Evolutionary conservation across 2,888 invertebrate genomes (phyloP), one percentile per base, ranked within the genome.

Genomic region (Cheilosia soror): DNA sequence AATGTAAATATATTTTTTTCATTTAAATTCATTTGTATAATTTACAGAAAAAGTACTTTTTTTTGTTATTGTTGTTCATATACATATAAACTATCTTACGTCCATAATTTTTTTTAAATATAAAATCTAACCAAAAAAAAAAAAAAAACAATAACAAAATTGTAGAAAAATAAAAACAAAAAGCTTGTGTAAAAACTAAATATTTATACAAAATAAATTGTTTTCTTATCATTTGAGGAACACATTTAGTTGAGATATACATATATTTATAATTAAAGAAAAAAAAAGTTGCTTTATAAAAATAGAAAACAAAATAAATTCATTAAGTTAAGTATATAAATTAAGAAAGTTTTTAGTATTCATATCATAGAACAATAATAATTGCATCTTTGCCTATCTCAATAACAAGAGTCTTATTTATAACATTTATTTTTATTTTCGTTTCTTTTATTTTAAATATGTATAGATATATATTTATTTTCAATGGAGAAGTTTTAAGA

Each of bases 1-100:
- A 85, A 85, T 85, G 85, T 85, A 85, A 85, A 85, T 85, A 85
- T 85, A 85, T 81, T 81, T 77, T 71, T 71, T 81, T 77, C 11
- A 20, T 37, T 37, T 37, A 11, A 37, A 77, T 85, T 72, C 62
- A 72, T 81, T 85, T 85, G 85, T 85, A 85, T 77, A 81, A 85
- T 85, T 85, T 84, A 80, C 80, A 80, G 84, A 81, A 85, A 85
- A 80, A 66, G 29, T 57, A 20, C 40, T 49, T 31, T 65, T 13
- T 51, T 68, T 58, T 31, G 40, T 49, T 77, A 68, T 57, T 60
- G 11, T 72, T 72, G 37, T 69, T 63, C 55, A 75, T 69, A 77
- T 71, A 79, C 72, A 69, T 69, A 71, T 71, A 79, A 79, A 79
- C 71, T 63, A 49, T 75, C 57, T 63, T 71, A 60, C 58, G 53